phyloP scores from a whole-genome alignment of 2,797 vertebrate genomes.

The Xiphorhynchus erythropygius region DNA sequence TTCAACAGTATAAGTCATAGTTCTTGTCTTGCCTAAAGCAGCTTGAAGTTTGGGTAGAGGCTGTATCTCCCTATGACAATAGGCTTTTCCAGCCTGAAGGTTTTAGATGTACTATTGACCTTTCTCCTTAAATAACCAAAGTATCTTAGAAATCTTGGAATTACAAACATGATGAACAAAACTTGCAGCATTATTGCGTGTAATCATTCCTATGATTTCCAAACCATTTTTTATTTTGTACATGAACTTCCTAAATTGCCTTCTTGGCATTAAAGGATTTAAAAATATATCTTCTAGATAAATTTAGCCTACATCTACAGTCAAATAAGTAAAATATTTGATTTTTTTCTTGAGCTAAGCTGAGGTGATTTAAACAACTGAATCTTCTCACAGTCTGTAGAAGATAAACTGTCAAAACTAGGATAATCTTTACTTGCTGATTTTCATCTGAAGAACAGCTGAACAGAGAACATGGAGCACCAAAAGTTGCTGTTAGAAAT shows the following conservation, averaged over 20 bases:
- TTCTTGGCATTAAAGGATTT: not conserved
- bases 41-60: not conserved
- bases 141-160: not conserved
- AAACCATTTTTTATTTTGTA: not conserved
- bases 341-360: not conserved
- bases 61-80: not conserved
- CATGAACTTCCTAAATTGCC: not conserved
- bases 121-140: not conserved
- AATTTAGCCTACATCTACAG: not conserved
- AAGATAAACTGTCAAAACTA: not conserved
- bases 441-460: not conserved
- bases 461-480: not conserved
- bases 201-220: not conserved
- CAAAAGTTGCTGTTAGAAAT: not conserved
- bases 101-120: not conserved
- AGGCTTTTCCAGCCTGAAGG: not conserved
- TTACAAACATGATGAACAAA: not conserved
- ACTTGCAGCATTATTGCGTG: not conserved
- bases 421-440: not conserved
- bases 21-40: not conserved
- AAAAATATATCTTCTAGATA: not conserved
- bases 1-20: not conserved
- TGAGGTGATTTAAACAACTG: not conserved
- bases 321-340: not conserved
- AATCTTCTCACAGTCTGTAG: not conserved